phyloP scores from a whole-genome alignment of 2,797 vertebrate genomes.

The Sebastes itinus region DNA sequence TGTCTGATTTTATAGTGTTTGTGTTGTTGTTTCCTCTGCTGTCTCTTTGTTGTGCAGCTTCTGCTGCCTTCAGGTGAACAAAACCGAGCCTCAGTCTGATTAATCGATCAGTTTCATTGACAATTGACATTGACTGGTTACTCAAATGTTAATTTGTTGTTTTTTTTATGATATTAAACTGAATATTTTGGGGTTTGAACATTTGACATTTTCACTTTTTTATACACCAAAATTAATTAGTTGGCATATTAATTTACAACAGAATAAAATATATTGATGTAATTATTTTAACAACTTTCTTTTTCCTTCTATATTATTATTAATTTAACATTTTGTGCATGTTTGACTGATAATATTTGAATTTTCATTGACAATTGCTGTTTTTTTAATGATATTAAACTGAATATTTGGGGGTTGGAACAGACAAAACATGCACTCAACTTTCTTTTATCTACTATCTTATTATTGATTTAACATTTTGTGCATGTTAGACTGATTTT shows the following conservation, averaged over 20 bases:
- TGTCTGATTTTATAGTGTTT: neutral
- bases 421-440: neutral
- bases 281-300: neutral
- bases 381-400: neutral
- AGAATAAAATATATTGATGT: neutral
- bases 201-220: neutral
- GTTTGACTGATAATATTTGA: no score
- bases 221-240: neutral
- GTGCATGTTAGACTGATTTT: no score
- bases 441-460: neutral
- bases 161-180: neutral
- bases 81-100: neutral
- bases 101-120: neutral
- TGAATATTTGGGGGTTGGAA: neutral
- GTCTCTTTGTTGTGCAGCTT: constrained; percentile 42
- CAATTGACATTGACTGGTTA: neutral
- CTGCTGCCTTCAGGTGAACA: neutral
- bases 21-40: neutral
- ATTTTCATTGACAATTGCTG: neutral
- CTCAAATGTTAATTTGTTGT: neutral
- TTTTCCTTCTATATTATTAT: neutral
- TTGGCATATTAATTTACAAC: neutral
- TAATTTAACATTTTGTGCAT: no score
- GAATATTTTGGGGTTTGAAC: neutral
- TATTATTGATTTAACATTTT: no score